phyloP scores from a whole-genome alignment of 2,888 invertebrate genomes.

The Rosalia funebris region DNA sequence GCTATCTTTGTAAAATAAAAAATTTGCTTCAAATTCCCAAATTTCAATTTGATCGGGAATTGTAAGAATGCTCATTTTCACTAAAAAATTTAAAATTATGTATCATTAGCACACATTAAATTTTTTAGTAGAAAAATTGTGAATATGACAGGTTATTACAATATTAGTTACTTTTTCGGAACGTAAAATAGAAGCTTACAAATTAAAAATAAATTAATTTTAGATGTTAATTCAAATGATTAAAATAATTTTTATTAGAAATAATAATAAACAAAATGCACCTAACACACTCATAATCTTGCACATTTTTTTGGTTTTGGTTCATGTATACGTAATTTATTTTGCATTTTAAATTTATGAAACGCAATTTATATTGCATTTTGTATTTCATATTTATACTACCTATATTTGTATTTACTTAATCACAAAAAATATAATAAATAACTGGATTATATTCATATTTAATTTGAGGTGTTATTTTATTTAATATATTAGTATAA shows the following conservation, averaged over 20 bases:
- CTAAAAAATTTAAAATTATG: not conserved
- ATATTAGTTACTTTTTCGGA: too few relatives aligned
- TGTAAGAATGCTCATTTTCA: too few relatives aligned
- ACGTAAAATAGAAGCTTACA: too few relatives aligned
- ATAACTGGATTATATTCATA: constrained; percentile 18
- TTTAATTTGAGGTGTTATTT: constrained; percentile 9
- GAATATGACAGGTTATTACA: too few relatives aligned
- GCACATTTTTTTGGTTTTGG: constrained; percentile 3
- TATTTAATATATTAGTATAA: constrained; percentile 15
- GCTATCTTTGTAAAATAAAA: too few relatives aligned
- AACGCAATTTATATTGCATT: constrained; percentile 15
- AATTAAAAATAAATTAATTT: not conserved
- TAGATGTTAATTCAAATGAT: not conserved
- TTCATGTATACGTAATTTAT: constrained; percentile 12
- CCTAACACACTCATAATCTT: constrained; percentile 30
- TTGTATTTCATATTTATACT: constrained; percentile 38
- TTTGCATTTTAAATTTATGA: constrained; percentile 1
- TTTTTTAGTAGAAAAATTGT: too few relatives aligned
- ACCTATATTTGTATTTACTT: constrained; percentile 34
- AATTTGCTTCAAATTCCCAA: too few relatives aligned
- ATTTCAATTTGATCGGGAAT: too few relatives aligned
- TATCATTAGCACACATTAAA: not conserved
- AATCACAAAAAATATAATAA: constrained; percentile 30
- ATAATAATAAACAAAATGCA: constrained; percentile 20
- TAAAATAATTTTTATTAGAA: constrained; percentile 3